A percentile compares a stretch with the other conserved stretches of the same genome.
These are phyloP conservation scores for Lottia scabra DNA, from an alignment of 2,888 invertebrate species.

Conservation along the genomic window DNA sequence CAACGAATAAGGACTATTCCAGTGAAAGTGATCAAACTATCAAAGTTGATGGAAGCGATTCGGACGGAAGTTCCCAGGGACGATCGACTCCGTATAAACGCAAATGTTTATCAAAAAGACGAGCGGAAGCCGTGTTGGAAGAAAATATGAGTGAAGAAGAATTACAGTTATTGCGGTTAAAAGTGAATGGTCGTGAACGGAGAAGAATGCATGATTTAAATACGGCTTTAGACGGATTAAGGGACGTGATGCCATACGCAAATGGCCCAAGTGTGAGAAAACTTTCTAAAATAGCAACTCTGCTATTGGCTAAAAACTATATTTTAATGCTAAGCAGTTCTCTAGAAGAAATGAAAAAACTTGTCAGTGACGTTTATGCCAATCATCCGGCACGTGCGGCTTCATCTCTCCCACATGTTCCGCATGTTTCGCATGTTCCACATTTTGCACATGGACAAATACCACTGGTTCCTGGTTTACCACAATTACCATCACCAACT, in stretches of 20 bases:
- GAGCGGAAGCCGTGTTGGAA: not conserved
- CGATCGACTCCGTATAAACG: not conserved
- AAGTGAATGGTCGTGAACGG: slow-evolving; percentile 71
- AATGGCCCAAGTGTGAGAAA: slow-evolving; percentile 68
- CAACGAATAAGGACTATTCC: not conserved
- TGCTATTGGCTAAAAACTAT: slow-evolving; percentile 67
- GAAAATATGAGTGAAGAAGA: slow-evolving; percentile 54
- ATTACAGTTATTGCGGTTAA: slow-evolving; percentile 63
- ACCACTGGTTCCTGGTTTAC: slow-evolving; percentile 6
- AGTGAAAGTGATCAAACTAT: not conserved
- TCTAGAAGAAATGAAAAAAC: slow-evolving; percentile 68
- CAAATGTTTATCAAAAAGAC: slow-evolving; percentile 1
- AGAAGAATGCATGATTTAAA: slow-evolving; percentile 72
- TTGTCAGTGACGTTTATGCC: slow-evolving; percentile 63
- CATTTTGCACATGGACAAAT: slow-evolving; percentile 9
- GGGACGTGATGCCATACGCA: slow-evolving; percentile 69
- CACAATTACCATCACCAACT: slow-evolving; percentile 15
- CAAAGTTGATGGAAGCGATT: slow-evolving; percentile 1
- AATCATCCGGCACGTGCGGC: slow-evolving; percentile 32
- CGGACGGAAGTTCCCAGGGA: not conserved
- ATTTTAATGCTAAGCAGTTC: slow-evolving; percentile 66
- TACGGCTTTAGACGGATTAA: slow-evolving; percentile 67
- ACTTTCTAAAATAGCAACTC: slow-evolving; percentile 67
- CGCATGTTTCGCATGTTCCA: slow-evolving; percentile 12
- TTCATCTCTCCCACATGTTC: slow-evolving; percentile 20